Evolutionary conservation across 2,113 vertebrate genomes (phyloP), one percentile per base, ranked within the genome.

Genomic region (Vidua chalybeata): DNA sequence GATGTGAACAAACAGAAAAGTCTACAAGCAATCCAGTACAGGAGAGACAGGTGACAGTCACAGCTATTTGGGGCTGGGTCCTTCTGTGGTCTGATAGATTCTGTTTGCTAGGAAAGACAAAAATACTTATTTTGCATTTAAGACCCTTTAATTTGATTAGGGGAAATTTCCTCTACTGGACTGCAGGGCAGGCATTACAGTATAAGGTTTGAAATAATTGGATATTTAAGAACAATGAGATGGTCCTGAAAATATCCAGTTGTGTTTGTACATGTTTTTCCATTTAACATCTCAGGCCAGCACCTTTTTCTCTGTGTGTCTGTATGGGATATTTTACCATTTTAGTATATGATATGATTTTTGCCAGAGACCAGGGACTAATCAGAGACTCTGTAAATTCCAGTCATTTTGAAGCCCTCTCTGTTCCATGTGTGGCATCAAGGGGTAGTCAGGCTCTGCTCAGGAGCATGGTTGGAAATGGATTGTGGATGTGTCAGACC

Each of bases 341-440:
- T 77, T 74, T 24, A 31, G 10, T 10, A 10, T 9, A 6, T 6
- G 7, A 18, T 37, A 24, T 0, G 1, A 41, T 14, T 61, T 73
- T 49, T 62, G 55, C 28, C 33, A 46, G 33, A 81, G 26, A 41
- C 11, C 52, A 48, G 21, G 31, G 35, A 19, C 16, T 41, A 35
- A 84, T 14, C 18, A 26, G 26, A 76, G 41, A 5, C 22, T 19
- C 11, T 67, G 30, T 79, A 46, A 64, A 51, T n/a, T 51, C 35
- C 31, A 46, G 41, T 39, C 41, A 39, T 6, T 13, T 18, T 35
- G 68, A 79, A 48, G 56, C 17, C 28, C 24, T 43, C 35, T 20
- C 31, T 0, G 2, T 35, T 33, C 51, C 13, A 5, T 15, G 2
- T 8, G 27, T 19, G 39, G 28, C 13, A 63, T 3, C 1, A 5